These are phyloP conservation scores for Patagioenas fasciata DNA, from an alignment of 2,113 vertebrate genomes.

Conservation along the genomic window DNA sequence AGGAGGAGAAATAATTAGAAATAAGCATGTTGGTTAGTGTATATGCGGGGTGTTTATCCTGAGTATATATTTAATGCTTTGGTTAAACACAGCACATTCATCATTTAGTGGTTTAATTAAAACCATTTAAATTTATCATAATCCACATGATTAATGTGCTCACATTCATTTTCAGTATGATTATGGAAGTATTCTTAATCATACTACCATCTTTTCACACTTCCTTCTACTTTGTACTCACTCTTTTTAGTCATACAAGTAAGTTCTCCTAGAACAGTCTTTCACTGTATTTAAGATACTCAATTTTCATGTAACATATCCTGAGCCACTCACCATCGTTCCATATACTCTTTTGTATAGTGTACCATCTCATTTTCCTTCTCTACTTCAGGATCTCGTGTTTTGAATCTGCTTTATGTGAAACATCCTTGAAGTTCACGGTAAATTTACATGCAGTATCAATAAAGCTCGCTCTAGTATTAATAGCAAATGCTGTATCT, in stretches of 20 bases:
- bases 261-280: not conserved
- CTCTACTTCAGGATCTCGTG: not conserved
- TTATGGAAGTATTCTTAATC: not conserved
- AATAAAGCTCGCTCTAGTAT: not conserved
- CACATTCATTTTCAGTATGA: not conserved
- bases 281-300: not conserved
- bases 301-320: not conserved
- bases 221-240: not conserved
- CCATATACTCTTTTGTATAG: not conserved
- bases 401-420: not conserved
- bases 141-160: not conserved
- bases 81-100: not conserved
- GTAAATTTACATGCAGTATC: not conserved
- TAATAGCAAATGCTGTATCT: not conserved
- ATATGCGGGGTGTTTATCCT: not conserved
- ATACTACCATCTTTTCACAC: not conserved
- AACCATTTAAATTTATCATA: not conserved
- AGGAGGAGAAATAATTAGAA: slow-evolving; percentile 93
- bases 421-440: not conserved
- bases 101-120: not conserved
- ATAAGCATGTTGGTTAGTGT: slow-evolving; percentile 83
- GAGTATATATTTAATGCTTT: rapidly evolving
- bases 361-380: not conserved
- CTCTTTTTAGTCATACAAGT: not conserved
- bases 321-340: not conserved